Percentiles rank a stretch among this genome's conserved stretches.
Conservation (phyloP, 35 echinoderm and acorn worm genomes). For the Diadema setosum region DNA sequence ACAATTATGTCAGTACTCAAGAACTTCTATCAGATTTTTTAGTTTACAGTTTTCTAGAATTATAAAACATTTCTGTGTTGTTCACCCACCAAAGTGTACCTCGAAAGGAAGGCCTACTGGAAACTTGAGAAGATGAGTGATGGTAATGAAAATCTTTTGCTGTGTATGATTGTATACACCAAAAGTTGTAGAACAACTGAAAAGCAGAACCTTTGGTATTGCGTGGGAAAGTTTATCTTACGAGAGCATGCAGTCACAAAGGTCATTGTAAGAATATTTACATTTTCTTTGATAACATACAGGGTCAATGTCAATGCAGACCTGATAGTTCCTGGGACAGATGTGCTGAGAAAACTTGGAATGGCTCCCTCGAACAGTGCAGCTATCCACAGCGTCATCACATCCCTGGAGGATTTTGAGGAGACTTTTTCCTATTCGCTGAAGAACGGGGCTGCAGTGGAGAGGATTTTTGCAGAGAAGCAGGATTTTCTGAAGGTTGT, state of each 20-base stretch:
- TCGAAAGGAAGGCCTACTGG: too few species aligned
- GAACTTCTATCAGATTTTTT: too few species aligned
- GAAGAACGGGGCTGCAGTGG: conserved; percentile 67
- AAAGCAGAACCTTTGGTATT: too few species aligned
- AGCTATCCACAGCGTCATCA: conserved; percentile 39
- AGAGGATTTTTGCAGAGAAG: conserved; percentile 67
- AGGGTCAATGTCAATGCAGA: conserved; percentile 94
- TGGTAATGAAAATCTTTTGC: neutral
- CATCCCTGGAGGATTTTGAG: conserved; percentile 54
- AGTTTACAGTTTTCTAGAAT: too few species aligned
- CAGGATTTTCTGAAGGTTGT: conserved; percentile 58
- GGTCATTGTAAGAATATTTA: neutral
- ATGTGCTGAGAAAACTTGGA: conserved; percentile 48
- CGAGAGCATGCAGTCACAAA: too few species aligned
- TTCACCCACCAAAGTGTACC: too few species aligned
- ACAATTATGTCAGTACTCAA: too few species aligned
- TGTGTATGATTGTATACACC: neutral
- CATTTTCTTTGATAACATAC: neutral
- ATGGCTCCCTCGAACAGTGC: conserved; percentile 20
- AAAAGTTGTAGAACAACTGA: neutral
- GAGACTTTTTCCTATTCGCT: conserved; percentile 79
- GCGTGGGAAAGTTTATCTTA: too few species aligned
- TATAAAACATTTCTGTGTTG: too few species aligned
- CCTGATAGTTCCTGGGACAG: conserved; percentile 86
- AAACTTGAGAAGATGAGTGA: too few species aligned